phyloP scores from a whole-genome alignment of 2,113 vertebrate species.

The Phyllostomus hastatus region DNA sequence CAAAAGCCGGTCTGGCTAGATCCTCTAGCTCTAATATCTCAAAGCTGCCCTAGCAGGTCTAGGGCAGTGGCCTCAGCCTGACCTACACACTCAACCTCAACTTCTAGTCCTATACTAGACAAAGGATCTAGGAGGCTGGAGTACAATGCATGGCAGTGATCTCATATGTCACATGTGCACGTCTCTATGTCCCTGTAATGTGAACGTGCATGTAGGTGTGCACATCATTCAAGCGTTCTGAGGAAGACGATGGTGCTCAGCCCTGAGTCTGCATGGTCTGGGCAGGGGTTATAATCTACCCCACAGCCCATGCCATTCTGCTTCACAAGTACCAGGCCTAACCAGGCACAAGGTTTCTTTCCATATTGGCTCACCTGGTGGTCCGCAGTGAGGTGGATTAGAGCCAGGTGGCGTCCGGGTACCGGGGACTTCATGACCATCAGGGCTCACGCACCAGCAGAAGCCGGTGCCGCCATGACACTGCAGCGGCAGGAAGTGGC shows the following conservation, averaged over 20 bases:
- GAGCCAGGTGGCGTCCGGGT: conserved; percentile 81
- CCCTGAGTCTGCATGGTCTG: neutral
- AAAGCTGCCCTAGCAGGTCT: no score
- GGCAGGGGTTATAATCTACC: neutral
- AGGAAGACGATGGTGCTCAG: neutral
- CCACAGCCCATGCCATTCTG: neutral
- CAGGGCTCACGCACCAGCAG: conserved; percentile 89
- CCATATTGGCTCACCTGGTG: conserved; percentile 77
- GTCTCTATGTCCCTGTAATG: neutral
- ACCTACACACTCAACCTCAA: neutral
- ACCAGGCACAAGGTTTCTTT: neutral
- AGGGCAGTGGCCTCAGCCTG: neutral
- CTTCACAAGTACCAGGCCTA: neutral
- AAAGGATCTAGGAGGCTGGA: neutral
- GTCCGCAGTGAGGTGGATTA: conserved; percentile 72
- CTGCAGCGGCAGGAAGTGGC: conserved; percentile 85
- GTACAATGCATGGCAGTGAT: neutral
- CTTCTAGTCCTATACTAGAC: neutral
- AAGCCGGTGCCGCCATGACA: conserved; percentile 87
- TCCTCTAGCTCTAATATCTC: neutral
- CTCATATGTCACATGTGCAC: neutral
- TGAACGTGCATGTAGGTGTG: neutral
- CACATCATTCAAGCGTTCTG: neutral
- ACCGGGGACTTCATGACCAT: conserved; percentile 85
- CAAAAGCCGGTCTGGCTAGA: neutral